Conservation (phyloP, 2,888 invertebrate genomes). For the Pristionchus arcanus region DNA sequence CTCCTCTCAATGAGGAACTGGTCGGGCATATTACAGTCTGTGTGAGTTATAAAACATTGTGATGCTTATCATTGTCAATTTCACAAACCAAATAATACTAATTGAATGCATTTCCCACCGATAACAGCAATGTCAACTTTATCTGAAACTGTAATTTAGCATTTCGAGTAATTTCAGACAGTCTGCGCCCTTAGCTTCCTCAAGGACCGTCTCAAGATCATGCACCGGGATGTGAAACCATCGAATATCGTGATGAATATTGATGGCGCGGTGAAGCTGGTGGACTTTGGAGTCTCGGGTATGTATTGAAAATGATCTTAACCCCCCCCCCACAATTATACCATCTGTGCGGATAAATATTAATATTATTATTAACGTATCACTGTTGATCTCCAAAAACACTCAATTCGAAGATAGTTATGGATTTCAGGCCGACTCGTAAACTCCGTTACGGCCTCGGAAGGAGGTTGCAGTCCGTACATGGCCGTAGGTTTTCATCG, state of each 20-base stretch:
- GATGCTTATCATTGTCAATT: too few relatives aligned
- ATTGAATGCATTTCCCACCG: too few relatives aligned
- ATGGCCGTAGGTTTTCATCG: conserved; percentile 88
- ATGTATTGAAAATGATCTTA: neutral
- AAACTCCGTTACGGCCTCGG: conserved; percentile 91
- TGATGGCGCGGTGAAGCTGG: conserved; percentile 95
- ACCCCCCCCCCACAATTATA: too few relatives aligned
- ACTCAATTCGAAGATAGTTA: too few relatives aligned
- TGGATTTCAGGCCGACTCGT: neutral
- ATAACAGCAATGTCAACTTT: too few relatives aligned
- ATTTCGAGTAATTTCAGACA: conserved; percentile 82
- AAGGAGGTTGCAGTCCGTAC: conserved; percentile 98
- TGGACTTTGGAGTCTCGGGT: conserved; percentile 99
- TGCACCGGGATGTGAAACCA: conserved; percentile 98
- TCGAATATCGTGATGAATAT: conserved; percentile 97
- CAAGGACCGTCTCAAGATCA: conserved; percentile 96
- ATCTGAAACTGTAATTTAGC: too few relatives aligned
- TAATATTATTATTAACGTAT: too few relatives aligned
- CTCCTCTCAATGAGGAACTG: conserved; percentile 94
- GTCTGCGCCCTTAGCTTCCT: conserved; percentile 97
- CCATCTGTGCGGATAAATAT: too few relatives aligned
- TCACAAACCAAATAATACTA: neutral
- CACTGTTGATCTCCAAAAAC: too few relatives aligned
- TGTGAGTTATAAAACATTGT: conserved; percentile 80
- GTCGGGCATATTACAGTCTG: conserved; percentile 97